A percentile compares a stretch with the other conserved stretches of the same genome.
Evolutionary conservation across 2,888 invertebrate genomes (phyloP).

Genomic region (Pristionchus arcanus): DNA sequence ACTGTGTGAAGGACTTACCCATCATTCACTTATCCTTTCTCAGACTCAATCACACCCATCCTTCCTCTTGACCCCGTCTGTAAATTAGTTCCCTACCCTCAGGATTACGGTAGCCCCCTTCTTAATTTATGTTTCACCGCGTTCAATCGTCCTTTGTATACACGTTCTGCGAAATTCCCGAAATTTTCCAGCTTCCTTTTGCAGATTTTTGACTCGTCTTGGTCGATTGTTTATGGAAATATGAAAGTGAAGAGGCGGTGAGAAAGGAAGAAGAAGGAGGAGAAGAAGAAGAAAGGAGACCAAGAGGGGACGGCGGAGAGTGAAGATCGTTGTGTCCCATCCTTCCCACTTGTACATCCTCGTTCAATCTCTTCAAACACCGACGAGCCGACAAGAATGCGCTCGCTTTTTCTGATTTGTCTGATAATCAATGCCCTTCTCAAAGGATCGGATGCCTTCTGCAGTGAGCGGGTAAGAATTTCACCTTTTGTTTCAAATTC

Average conservation of each 20-base stretch:
- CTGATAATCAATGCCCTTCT: background rate
- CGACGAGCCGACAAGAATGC: conserved; percentile 27
- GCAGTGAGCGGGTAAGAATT: background rate
- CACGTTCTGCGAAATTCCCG: background rate
- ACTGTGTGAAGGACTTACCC: conserved; percentile 50
- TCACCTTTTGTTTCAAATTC: background rate
- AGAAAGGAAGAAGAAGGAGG: conserved; percentile 11
- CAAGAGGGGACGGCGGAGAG: conserved; percentile 28
- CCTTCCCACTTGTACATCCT: background rate
- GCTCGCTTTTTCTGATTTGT: background rate
- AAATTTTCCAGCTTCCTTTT: conserved; percentile 1
- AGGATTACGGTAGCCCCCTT: conserved; percentile 28
- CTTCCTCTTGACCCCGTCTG: conserved; percentile 36
- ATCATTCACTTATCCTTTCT: conserved; percentile 49
- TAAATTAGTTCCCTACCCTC: background rate
- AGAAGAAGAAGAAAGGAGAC: conserved; percentile 35
- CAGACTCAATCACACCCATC: background rate
- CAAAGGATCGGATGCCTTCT: background rate
- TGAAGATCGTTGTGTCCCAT: conserved; percentile 29
- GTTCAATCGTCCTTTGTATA: conserved; percentile 35
- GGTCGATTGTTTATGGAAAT: conserved; percentile 49
- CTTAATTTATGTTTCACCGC: background rate
- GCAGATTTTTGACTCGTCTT: background rate
- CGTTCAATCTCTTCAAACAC: conserved; percentile 41
- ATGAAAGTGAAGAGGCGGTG: conserved; percentile 49